A percentile compares a stretch with the other conserved stretches of the same genome.
Conservation (phyloP, 2,888 invertebrate genomes). For the Eugnorisma glareosa region DNA sequence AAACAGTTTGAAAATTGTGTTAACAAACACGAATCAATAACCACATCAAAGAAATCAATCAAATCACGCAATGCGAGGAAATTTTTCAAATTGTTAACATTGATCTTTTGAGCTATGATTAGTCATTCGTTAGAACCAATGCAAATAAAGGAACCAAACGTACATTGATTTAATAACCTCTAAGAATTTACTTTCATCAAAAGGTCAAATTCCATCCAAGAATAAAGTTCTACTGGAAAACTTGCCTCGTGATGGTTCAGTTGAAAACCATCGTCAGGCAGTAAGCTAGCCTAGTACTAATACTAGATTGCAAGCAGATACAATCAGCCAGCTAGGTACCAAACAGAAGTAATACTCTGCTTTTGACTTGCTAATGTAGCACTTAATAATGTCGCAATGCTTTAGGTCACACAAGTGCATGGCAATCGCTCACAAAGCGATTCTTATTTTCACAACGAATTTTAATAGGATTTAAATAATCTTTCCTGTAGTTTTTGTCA, state of each 20-base stretch:
- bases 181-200: background rate
- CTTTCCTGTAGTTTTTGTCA: background rate
- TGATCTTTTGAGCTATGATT: constrained; percentile 4
- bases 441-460: background rate
- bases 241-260: too few relatives aligned
- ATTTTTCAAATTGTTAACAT: constrained; percentile 19
- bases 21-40: constrained; percentile 28
- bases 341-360: too few relatives aligned
- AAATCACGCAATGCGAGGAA: constrained; percentile 8
- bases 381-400: background rate
- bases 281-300: too few relatives aligned
- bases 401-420: background rate
- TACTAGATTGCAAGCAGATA: background rate
- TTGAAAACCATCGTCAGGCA: background rate
- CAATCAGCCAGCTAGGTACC: background rate
- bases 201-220: background rate
- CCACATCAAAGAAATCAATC: constrained; percentile 51
- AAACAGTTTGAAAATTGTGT: constrained; percentile 20
- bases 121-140: background rate
- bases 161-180: constrained; percentile 1
- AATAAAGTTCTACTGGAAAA: too few relatives aligned
- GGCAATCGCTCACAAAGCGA: background rate
- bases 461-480: background rate
- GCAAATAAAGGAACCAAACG: background rate
- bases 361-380: background rate